These are phyloP conservation scores for Hapalemur alaotrensis DNA, from an alignment of 2,797 vertebrate species.

Conservation along the genomic window DNA sequence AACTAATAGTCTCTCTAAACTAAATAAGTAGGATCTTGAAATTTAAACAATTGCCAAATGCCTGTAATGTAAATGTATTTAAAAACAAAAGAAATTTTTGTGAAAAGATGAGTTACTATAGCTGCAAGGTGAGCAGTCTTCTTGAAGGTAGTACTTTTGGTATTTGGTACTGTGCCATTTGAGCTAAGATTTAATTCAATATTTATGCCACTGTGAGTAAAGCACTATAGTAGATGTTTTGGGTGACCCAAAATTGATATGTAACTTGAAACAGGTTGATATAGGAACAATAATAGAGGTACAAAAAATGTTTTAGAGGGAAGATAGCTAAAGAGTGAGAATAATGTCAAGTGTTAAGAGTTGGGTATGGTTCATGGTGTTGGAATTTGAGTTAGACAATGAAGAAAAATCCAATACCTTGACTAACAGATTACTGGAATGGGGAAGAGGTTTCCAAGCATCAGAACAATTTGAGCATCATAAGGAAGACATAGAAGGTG, in stretches of 20 bases:
- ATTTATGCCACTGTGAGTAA: not conserved
- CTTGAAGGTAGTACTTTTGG: not conserved
- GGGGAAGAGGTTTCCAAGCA: not conserved
- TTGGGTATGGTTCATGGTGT: not conserved
- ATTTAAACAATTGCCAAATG: conserved; percentile 35
- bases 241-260: not conserved
- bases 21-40: not conserved
- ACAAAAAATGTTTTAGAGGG: not conserved
- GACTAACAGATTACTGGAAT: not conserved
- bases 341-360: not conserved
- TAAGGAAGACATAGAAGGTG: not conserved
- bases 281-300: not conserved
- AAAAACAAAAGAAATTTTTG: conserved; percentile 21
- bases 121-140: not conserved
- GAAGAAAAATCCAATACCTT: not conserved
- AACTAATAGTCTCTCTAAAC: conserved; percentile 21
- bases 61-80: conserved; percentile 15
- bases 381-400: not conserved
- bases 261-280: not conserved
- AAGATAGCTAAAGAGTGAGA: not conserved
- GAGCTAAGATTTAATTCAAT: conserved; percentile 39
- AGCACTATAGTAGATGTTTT: not conserved
- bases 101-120: not conserved
- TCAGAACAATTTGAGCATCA: not conserved
- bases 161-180: not conserved